Base-by-base conservation (phyloP, 2,888 invertebrate genomes). In the Heteromyza rotundicornis region DNA sequence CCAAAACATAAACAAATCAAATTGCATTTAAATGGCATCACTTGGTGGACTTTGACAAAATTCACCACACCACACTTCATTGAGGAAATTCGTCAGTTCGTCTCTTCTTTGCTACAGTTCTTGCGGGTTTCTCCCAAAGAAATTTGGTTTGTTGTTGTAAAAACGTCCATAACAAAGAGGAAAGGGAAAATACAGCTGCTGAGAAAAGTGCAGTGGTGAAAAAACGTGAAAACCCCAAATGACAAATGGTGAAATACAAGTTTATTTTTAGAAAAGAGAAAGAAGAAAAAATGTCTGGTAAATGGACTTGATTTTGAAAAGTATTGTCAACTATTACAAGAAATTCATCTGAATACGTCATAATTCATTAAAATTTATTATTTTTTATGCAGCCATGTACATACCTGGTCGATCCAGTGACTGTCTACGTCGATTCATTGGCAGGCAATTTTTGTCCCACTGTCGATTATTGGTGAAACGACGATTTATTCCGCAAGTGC, bases 401-500 rank as follows among this genome's bases (percentile, higher is more conserved):
- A 54, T 68, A 78, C 78, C 78, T 78, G 77, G 76, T 74, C 77
- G 76, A 74, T 79, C 79, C 73, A 78, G 68, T 70, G 78, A 78
- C 74, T 77, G 78, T 73, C n/a, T n/a, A n/a, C 78, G 75, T 69
- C 78, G 78, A 77, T 75, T 78, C 79, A 79, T 79, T 79, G 73
- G 77, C 72, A 69, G 66, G 19, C 70, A 68, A 65, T 72, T 73
- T 68, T 63, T 40, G 17, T 54, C 20, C n/a, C n/a, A n/a, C n/a
- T n/a, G n/a, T 17, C 16, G 49, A 35, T 40, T 63, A 62, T 60
- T 63, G 59, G 61, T 60, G 59, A 52, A 51, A 53, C 19, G 35
- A 49, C 49, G 57, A 19, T 40, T 36, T 14, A 19, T 8, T 47
- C 19, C 20, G 47, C 17, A 47, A 19, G 20, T 17, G 19, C 20